Evolutionary conservation across 2,113 vertebrate species (phyloP), one percentile per base, ranked within the genome.

Genomic region (Trichechus manatus): DNA sequence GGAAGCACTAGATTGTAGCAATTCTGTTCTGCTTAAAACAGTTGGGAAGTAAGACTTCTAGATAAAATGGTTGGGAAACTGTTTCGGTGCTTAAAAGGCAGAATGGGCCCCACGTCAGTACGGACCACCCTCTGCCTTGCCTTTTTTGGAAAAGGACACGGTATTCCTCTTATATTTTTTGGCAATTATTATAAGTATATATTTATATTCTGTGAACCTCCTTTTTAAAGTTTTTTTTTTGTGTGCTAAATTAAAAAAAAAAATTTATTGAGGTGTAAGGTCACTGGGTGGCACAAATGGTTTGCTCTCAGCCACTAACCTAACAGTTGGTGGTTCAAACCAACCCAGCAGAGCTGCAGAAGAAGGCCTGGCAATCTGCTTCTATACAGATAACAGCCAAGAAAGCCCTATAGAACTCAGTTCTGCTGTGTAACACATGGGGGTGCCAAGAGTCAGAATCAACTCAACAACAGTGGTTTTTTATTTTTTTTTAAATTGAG

Each of bases 231-330:
- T 66, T 3, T 64, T 17, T 29, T 2, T 42, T 9, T 75, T 61
- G 74, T 94, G 47, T 47, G 39, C 75, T 70, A n/a, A 68, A 92
- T 80, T 94, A 23, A 61, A 91, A 89, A 85, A 68, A 68, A 27
- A 50, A 70, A 63, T 66, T 61, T 92, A 59, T 50, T 77, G 66
- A 66, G 27, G 15, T 56, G 53, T 56, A 56, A 56, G 53, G 53
- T 56, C 53, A 56, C 53, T 56, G 53, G 47, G 53, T 56, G 53
- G 53, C 15, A 56, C 15, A 17, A 15, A 56, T 17, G 53, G 53
- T 56, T 56, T 56, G 53, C 53, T 56, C 53, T 56, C 15, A 17
- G 53, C 53, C 63, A 27, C 7, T 64, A 27, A 64, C 63, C 63
- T 64, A 64, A 56, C 29, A 27, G 8, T 29, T 27, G 27, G 23